Conservation (phyloP, 2,113 vertebrate species). For the Apeltes quadracus region DNA sequence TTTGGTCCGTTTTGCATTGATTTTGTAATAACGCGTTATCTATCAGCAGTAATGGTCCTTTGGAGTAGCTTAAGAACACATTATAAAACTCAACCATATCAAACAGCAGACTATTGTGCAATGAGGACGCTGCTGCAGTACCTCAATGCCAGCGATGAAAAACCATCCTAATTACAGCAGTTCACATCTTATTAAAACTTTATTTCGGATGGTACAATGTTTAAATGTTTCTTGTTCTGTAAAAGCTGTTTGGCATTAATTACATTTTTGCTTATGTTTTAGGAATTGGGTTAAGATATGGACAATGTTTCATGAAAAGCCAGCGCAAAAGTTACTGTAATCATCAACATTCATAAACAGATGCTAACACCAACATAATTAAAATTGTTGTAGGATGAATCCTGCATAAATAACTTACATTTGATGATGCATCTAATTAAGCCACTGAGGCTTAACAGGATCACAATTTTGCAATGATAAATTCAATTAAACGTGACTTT, state of each 20-base stretch:
- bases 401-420: background rate
- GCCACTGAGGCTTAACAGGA: background rate
- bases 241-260: constrained; percentile 5
- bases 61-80: background rate
- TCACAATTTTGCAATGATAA: background rate
- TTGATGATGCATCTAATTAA: constrained; percentile 1
- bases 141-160: background rate
- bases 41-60: background rate
- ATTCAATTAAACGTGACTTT: background rate
- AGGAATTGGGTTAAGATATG: background rate
- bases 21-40: background rate
- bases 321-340: background rate
- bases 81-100: background rate
- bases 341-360: background rate
- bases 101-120: background rate
- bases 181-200: constrained; percentile 13
- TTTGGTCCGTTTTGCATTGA: background rate
- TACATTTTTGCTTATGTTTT: background rate
- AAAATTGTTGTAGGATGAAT: background rate
- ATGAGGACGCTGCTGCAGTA: background rate
- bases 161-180: background rate
- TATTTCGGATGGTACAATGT: constrained; percentile 8
- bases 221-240: background rate
- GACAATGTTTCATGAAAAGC: background rate
- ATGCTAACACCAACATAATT: background rate